A percentile compares a stretch with the other conserved stretches of the same genome.
phyloP scores from a whole-genome alignment of 92 coral and sea anemone genomes.

The Palythoa caribaeorum region DNA sequence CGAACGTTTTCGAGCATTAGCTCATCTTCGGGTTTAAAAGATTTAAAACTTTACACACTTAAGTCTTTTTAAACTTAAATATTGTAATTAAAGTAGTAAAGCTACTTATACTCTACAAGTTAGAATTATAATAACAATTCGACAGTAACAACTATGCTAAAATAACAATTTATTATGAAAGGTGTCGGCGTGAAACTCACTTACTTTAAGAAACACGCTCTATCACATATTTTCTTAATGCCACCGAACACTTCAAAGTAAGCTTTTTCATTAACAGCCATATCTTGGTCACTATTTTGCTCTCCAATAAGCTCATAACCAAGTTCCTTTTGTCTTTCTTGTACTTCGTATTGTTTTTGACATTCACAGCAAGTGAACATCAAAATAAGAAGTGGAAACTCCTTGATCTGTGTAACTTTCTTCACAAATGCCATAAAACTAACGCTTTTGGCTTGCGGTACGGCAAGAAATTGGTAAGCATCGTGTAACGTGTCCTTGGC shows the following conservation, averaged over 20 bases:
- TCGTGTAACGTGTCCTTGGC: neutral
- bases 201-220: slow-evolving; percentile 7
- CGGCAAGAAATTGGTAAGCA: neutral
- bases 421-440: slow-evolving; percentile 26
- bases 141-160: no score
- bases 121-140: no score
- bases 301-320: slow-evolving; percentile 1
- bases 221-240: neutral
- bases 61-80: no score
- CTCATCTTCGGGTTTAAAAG: no score
- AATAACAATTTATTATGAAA: no score
- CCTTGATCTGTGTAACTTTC: neutral
- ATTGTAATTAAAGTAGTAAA: no score
- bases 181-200: neutral
- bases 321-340: neutral
- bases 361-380: slow-evolving; percentile 22
- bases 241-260: slow-evolving; percentile 12
- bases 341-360: neutral
- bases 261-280: slow-evolving; percentile 3
- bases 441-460: neutral
- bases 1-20: no score
- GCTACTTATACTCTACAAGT: no score
- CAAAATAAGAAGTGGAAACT: neutral
- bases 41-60: no score
- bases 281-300: slow-evolving; percentile 17